Conservation (phyloP, 2,113 vertebrate genomes). For the Otis tarda region DNA sequence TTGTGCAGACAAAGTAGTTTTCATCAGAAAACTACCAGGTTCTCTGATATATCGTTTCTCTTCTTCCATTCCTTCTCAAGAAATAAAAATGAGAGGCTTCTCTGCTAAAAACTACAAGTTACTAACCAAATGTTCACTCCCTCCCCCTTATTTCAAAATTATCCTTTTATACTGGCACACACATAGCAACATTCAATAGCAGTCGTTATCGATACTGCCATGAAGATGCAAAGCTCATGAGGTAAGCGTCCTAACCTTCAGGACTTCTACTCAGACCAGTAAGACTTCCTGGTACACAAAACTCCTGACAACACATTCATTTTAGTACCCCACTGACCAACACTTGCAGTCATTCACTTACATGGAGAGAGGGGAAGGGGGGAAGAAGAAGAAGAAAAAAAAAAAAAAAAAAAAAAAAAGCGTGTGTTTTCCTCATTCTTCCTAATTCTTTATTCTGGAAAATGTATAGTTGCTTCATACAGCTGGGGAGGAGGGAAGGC, state of each 20-base stretch:
- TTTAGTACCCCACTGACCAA: background rate
- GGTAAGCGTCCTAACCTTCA: background rate
- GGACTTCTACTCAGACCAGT: background rate
- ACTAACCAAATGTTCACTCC: background rate
- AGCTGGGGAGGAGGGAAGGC: background rate
- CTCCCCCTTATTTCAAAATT: background rate
- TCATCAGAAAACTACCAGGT: background rate
- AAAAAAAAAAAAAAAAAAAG: no score
- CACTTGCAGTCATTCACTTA: background rate
- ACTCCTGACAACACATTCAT: background rate
- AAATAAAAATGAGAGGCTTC: background rate
- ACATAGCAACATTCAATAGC: accelerated
- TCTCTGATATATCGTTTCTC: background rate
- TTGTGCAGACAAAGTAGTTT: background rate
- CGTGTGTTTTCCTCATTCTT: background rate
- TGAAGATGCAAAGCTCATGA: background rate
- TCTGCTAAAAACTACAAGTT: background rate
- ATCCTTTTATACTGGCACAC: background rate
- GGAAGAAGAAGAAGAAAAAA: no score
- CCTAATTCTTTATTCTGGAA: background rate
- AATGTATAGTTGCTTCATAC: background rate
- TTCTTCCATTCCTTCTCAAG: background rate
- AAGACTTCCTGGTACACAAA: background rate
- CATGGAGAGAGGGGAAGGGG: background rate
- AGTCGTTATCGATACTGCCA: background rate